These are phyloP conservation scores for Patella caerulea DNA, from an alignment of 2,888 invertebrate species.

Conservation along the genomic window DNA sequence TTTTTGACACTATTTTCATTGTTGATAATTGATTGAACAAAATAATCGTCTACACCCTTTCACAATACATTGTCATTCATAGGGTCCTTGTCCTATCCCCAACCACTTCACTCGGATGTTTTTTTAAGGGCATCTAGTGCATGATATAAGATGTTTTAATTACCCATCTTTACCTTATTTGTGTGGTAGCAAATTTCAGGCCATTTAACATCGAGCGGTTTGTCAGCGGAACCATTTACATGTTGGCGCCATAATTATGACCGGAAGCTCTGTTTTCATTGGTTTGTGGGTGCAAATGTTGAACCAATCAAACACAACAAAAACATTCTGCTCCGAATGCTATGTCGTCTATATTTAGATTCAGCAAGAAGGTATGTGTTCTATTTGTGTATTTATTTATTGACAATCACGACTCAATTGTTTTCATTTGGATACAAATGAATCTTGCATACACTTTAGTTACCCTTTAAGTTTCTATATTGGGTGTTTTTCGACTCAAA, in stretches of 20 bases:
- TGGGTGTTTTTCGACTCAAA: constrained; percentile 1
- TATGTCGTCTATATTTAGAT: constrained; percentile 61
- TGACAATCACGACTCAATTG: constrained; percentile 26
- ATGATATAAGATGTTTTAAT: too few relatives aligned
- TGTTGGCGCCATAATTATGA: constrained; percentile 48
- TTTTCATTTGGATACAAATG: constrained; percentile 24
- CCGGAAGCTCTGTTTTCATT: constrained; percentile 35
- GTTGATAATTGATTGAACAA: too few relatives aligned
- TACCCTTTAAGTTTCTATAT: background rate
- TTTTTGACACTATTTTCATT: too few relatives aligned
- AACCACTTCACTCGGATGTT: too few relatives aligned
- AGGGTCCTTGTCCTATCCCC: too few relatives aligned
- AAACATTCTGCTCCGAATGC: constrained; percentile 49
- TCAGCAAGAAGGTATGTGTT: constrained; percentile 57
- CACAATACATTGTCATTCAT: too few relatives aligned
- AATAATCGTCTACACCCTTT: too few relatives aligned
- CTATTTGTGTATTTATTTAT: constrained; percentile 39
- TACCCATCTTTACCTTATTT: too few relatives aligned
- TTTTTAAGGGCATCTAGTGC: too few relatives aligned
- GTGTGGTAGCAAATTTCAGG: too few relatives aligned
- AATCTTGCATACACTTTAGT: constrained; percentile 24
- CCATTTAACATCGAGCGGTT: background rate
- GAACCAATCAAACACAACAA: constrained; percentile 44
- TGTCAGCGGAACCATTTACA: constrained; percentile 30
- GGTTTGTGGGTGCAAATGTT: constrained; percentile 31